phyloP scores from a whole-genome alignment of 2,797 vertebrate genomes.

The Poecilia wingei region DNA sequence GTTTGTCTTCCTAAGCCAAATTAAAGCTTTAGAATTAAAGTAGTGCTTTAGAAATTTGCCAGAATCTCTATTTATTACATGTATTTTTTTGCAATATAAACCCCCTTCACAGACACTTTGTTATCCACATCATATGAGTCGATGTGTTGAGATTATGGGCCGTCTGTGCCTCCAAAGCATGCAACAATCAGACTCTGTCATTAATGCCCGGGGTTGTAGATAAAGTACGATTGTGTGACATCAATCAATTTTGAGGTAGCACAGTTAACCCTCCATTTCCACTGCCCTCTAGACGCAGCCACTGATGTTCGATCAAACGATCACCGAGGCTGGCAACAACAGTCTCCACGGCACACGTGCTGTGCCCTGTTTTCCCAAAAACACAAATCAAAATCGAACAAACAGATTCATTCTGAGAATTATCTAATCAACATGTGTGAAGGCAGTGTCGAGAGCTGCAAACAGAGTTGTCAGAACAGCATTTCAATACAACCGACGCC shows the following conservation, averaged over 20 bases:
- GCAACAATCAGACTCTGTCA: not conserved
- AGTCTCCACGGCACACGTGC: not conserved
- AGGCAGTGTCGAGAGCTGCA: not conserved
- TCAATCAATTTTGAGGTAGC: not conserved
- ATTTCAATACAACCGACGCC: not conserved
- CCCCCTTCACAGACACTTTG: not conserved
- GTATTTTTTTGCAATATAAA: not conserved
- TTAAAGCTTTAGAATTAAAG: not conserved
- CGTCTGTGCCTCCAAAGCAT: not conserved
- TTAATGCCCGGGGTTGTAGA: not conserved
- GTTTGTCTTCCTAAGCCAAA: not conserved
- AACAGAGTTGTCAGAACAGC: not conserved
- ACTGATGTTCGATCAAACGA: not conserved
- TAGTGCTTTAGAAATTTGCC: not conserved
- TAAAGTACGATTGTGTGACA: not conserved
- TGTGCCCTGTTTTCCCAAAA: not conserved
- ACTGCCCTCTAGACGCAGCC: not conserved
- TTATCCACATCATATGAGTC: not conserved
- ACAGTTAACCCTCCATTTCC: not conserved
- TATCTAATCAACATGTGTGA: not conserved
- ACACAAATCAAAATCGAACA: not conserved
- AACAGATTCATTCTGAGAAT: not conserved
- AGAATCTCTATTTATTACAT: not conserved
- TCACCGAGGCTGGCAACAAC: not conserved
- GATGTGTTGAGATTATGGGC: not conserved